Evolutionary conservation across 2,113 vertebrate genomes (phyloP).

Genomic region (Hemibagrus wyckioides): DNA sequence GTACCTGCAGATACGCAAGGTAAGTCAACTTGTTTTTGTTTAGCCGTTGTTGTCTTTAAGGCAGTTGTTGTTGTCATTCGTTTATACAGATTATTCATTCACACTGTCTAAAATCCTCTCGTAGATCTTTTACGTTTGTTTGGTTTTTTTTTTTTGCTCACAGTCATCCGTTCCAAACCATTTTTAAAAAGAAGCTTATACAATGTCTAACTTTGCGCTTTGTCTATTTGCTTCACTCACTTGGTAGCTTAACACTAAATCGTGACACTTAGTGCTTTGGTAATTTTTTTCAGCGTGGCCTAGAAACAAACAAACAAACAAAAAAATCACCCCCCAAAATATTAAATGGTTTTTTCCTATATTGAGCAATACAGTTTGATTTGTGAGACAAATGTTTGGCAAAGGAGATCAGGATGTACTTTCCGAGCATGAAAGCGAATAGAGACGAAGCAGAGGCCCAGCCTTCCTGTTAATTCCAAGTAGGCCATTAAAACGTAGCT

Average conservation of each 20-base stretch:
- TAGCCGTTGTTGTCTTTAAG: not conserved
- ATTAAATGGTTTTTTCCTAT: not conserved
- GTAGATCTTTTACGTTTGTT: not conserved
- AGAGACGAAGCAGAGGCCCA: too few relatives aligned
- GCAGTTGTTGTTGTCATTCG: too few relatives aligned
- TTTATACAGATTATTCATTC: not conserved
- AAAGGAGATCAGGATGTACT: not conserved
- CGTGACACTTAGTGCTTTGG: not conserved
- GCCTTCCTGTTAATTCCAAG: not conserved
- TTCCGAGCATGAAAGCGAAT: not conserved
- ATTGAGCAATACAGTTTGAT: not conserved
- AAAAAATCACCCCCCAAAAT: not conserved
- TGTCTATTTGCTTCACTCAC: not conserved
- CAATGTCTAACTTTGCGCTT: not conserved
- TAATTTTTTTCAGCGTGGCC: not conserved
- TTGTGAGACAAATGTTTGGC: not conserved
- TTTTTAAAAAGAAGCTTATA: not conserved
- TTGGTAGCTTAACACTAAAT: not conserved
- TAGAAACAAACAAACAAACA: not conserved
- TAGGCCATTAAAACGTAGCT: not conserved
- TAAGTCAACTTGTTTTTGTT: not conserved
- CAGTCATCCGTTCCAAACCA: not conserved
- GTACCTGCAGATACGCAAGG: constrained; percentile 21
- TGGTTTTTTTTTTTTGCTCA: not conserved
- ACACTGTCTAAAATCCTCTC: not conserved